These are phyloP conservation scores for Lordiphosa fenestrarum DNA, from an alignment of 2,888 invertebrate genomes.

Conservation along the genomic window DNA sequence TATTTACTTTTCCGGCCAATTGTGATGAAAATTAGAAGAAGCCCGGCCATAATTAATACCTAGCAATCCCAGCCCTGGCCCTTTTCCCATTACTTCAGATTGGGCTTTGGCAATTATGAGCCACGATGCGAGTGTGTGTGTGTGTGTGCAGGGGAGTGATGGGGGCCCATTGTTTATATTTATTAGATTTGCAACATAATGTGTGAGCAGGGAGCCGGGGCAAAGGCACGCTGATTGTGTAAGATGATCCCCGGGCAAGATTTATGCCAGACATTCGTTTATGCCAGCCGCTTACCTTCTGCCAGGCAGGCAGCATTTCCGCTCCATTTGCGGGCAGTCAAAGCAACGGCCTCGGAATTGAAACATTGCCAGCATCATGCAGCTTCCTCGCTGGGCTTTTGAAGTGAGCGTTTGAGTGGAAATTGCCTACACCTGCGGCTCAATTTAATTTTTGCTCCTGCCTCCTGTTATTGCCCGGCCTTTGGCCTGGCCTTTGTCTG, in stretches of 20 bases:
- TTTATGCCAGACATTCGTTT: conserved; percentile 69
- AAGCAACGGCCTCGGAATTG: conserved; percentile 44
- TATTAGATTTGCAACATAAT: conserved; percentile 62
- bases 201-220: conserved; percentile 18
- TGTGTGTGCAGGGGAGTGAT: conserved; percentile 24
- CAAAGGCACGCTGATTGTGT: conserved; percentile 37
- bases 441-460: conserved; percentile 66
- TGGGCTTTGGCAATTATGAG: conserved; percentile 55
- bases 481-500: conserved; percentile 15
- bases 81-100: conserved; percentile 34
- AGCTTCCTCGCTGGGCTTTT: conserved; percentile 30
- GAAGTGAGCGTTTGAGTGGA: conserved; percentile 65
- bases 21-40: conserved; percentile 71
- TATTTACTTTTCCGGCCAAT: conserved; percentile 35
- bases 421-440: conserved; percentile 74
- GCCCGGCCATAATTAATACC: conserved; percentile 21
- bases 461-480: conserved; percentile 38
- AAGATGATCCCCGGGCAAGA: conserved; percentile 60
- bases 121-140: conserved; percentile 36
- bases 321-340: conserved; percentile 62
- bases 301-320: conserved; percentile 55
- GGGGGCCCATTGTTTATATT: conserved; percentile 51
- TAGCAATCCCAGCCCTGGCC: neutral
- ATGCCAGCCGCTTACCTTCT: conserved; percentile 27
- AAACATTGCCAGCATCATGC: conserved; percentile 56